Evolutionary conservation across 2,888 invertebrate genomes (phyloP), one percentile per base, ranked within the genome.

Genomic region (Troides oblongomaculatus): DNA sequence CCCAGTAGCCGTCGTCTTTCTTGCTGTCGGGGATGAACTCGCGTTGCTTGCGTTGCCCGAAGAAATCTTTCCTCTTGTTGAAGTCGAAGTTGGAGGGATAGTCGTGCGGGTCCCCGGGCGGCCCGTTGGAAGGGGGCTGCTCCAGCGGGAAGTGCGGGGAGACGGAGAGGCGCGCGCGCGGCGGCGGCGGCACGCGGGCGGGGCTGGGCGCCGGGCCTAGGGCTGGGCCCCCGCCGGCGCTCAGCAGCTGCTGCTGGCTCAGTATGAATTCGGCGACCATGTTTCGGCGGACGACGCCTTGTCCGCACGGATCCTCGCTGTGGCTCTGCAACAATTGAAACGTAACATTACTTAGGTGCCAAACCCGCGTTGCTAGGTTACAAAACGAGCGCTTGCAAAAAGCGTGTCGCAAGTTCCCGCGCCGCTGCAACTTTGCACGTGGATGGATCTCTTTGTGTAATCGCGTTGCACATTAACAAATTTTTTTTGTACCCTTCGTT

Each of bases 1-100:
- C 98, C 99, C 99, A 99, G 89, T 99, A 99, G 81, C 97, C 97
- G 80, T 98, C 98, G 82, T 99, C 99, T 85, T 99, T 99, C 86
- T 98, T 98, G 89, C 95, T 97, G 85, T 99, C 99, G 0, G 99
- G 99, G 74, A 98, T 99, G 88, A 99, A 99, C 86, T 99, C 98
- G 18, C 99, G 94, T 83, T 98, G 98, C 84, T 99, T 99, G 79
- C 98, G 95, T 81, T 97, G 97, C 1, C 97, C 96, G 88, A 97
- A 97, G 80, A 97, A 94, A 75, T 97, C 97, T 82, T 97, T 97
- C 76, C 96, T 94, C 78, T 96, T 94, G 79, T 95, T 94, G 83
- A 93, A 92, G 75, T 93, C 94, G 85, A 92, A 95, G 79, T 78
- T 87, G 64, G 94, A 93, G 92, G 82, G 81, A 77, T 88, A 89